These are phyloP conservation scores for Psittacus erithacus DNA, from an alignment of 2,113 vertebrate genomes.

Conservation along the genomic window DNA sequence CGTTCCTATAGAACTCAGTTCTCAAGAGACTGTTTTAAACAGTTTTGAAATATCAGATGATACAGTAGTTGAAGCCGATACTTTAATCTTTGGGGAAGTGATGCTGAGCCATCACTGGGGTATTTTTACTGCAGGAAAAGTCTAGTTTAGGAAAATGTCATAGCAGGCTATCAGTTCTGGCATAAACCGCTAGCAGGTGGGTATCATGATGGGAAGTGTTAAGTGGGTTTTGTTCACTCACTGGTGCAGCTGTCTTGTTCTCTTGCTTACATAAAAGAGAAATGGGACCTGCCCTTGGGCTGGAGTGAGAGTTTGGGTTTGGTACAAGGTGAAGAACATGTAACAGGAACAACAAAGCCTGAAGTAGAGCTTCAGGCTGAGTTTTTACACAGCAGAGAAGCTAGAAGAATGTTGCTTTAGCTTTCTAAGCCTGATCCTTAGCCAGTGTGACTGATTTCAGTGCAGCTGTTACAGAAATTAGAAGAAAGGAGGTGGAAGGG, in stretches of 20 bases:
- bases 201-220: neutral
- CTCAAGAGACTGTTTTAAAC: neutral
- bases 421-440: neutral
- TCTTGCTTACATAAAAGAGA: neutral
- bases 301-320: neutral
- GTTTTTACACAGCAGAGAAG: neutral
- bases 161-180: constrained; percentile 24
- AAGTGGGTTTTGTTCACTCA: constrained; percentile 12
- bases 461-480: neutral
- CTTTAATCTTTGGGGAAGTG: neutral
- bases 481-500: neutral
- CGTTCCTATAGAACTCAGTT: neutral
- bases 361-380: neutral
- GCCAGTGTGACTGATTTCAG: neutral
- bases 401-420: neutral
- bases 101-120: neutral
- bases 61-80: neutral
- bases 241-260: constrained; percentile 1
- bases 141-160: neutral
- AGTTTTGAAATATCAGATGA: neutral
- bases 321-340: neutral
- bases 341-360: neutral
- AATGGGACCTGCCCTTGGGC: neutral
- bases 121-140: neutral
- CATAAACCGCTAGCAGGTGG: constrained; percentile 30